phyloP scores from a whole-genome alignment of 2,888 invertebrate species.

The Lordiphosa andalusiaca region DNA sequence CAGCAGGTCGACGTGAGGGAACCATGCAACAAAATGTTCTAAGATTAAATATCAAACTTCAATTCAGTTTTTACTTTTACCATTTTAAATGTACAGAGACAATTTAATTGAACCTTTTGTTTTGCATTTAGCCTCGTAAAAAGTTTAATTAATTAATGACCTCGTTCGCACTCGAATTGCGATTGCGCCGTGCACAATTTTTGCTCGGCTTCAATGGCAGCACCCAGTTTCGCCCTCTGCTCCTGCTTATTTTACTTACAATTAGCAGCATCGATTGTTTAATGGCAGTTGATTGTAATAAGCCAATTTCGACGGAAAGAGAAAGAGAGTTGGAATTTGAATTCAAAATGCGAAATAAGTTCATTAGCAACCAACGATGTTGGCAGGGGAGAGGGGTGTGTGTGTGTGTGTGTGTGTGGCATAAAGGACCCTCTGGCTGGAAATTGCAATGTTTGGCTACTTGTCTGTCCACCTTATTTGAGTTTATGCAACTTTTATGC shows the following conservation, averaged over 20 bases:
- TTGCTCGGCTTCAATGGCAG: too few species aligned
- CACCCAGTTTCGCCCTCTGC: not conserved
- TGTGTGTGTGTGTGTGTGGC: not conserved
- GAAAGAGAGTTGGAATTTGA: slow-evolving; percentile 48
- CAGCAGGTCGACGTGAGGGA: too few species aligned
- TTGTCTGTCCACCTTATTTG: slow-evolving; percentile 36
- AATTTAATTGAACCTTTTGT: slow-evolving; percentile 27
- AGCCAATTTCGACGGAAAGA: slow-evolving; percentile 54
- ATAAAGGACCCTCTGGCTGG: slow-evolving; percentile 21
- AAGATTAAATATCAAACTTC: too few species aligned
- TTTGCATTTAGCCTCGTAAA: slow-evolving; percentile 33
- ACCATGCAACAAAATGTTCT: too few species aligned
- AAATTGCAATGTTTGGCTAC: slow-evolving; percentile 42
- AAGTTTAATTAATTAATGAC: slow-evolving; percentile 61
- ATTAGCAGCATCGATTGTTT: slow-evolving; percentile 62
- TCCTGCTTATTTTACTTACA: slow-evolving; percentile 45
- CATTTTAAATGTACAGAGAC: slow-evolving; percentile 10
- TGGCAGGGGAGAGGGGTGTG: slow-evolving; percentile 15
- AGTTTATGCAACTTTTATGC: slow-evolving; percentile 65
- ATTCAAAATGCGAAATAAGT: slow-evolving; percentile 69
- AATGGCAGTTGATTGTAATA: slow-evolving; percentile 68
- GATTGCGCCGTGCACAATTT: slow-evolving; percentile 20
- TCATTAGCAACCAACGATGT: slow-evolving; percentile 55
- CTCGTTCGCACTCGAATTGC: slow-evolving; percentile 42
- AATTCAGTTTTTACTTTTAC: too few species aligned